Evolutionary conservation across 2,797 vertebrate species (phyloP), one percentile per base, ranked within the genome.

Genomic region (Phylloscopus collybita): DNA sequence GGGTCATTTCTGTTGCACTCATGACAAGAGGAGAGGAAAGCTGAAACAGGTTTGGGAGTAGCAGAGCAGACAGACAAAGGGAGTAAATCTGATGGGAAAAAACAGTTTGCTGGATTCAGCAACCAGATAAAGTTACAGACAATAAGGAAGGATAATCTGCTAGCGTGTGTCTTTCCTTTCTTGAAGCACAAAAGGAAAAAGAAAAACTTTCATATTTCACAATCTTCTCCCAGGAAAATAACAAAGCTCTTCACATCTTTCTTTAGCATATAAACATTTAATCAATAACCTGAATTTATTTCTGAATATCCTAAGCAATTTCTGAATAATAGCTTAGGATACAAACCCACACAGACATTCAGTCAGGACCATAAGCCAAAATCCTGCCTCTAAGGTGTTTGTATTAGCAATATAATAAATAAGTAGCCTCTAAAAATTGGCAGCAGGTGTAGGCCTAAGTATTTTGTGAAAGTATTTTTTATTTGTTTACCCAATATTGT

Each of bases 1-100:
- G 2, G 34, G 60, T 21, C 6, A 1, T 54, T 86, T 64, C 73
- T 72, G 47, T 38, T 66, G 38, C 0, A 0, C 30, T 57, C 0
- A 0, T 1, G 2, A 26, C 30, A 44, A 80, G 40, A 30, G 13
- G 27, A 86, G 47, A 59, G 5, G 7, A 59, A 40, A 22, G 26
- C 30, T 36, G 44, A 71, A 79, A 86, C 15, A 19, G 13, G 40
- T 65, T 61, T 11, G 23, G 51, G 38, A 89, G 32, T 15, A 29
- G 42, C 25, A 27, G 3, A 19, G 45, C 27, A 50, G 36, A 54
- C 3, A 42, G 67, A 75, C 17, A 86, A 65, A 60, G 30, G 1
- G 4, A 10, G 1, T 53, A 65, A 83, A 69, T 51, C n/a, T 61
- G 50, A 57, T 10, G 1, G 49, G 20, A 32, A 91, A 82, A 82